phyloP scores from a whole-genome alignment of 2,888 invertebrate genomes.

The Malachius bipustulatus region DNA sequence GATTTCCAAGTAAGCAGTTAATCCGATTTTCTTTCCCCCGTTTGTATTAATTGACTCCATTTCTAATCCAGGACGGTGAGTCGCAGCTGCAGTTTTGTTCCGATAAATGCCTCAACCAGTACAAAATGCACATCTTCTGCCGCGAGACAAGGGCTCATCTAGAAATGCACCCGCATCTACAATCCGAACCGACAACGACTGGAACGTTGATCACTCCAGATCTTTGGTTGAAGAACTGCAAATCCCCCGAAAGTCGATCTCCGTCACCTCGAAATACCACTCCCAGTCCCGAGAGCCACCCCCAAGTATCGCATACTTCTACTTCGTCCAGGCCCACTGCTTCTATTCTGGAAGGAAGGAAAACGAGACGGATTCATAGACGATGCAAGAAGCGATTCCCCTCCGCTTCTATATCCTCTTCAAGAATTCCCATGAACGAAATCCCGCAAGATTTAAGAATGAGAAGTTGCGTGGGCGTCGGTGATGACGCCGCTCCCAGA shows the following conservation, averaged over 20 bases:
- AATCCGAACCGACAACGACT: conserved; percentile 28
- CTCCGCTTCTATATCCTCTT: conserved; percentile 28
- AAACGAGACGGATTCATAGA: conserved; percentile 35
- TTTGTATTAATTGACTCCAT: conserved; percentile 3
- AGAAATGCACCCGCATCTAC: conserved; percentile 69
- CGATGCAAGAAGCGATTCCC: too few relatives aligned
- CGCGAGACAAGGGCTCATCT: conserved; percentile 86
- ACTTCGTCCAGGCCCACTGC: conserved; percentile 45
- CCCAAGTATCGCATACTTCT: conserved; percentile 51
- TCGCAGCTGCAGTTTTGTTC: conserved; percentile 85
- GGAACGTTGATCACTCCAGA: conserved; percentile 71
- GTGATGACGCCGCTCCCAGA: too few relatives aligned
- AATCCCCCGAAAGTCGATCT: conserved; percentile 35
- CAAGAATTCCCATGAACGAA: conserved; percentile 24
- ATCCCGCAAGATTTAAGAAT: conserved; percentile 34
- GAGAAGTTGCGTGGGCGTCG: too few relatives aligned
- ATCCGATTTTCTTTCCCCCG: too few relatives aligned
- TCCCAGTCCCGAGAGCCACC: conserved; percentile 46
- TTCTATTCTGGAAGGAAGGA: conserved; percentile 28
- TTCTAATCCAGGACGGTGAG: conserved; percentile 61
- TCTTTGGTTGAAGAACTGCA: conserved; percentile 77
- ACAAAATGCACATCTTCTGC: conserved; percentile 95
- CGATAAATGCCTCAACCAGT: conserved; percentile 88
- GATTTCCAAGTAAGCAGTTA: conserved; percentile 52
- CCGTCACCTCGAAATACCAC: conserved; percentile 28